Evolutionary conservation across 2,113 vertebrate species (phyloP), one percentile per base, ranked within the genome.

Genomic region (Addax nasomaculatus): DNA sequence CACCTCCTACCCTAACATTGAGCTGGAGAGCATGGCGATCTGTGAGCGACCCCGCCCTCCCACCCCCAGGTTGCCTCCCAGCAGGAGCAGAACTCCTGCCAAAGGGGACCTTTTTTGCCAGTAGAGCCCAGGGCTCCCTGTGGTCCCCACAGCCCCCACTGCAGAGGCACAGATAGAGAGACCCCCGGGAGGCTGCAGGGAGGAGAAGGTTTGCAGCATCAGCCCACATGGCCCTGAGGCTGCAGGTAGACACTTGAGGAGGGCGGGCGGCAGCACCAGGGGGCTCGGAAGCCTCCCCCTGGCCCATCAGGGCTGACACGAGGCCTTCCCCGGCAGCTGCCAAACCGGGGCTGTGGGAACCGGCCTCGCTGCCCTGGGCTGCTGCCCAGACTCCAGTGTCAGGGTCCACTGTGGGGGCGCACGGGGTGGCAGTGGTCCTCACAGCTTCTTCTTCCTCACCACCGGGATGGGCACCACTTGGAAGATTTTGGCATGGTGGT

Each of bases 381-480:
- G 97, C 96, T 88, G 43, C 79, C 33, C 4, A 36, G 30, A 51
- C 76, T 43, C 78, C 5, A 2, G 57, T 1, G 0, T 47, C 80
- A 64, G 7, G 51, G 90, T 33, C 84, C 70, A 57, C 84, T 2
- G 0, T 7, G 30, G 88, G 64, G 70, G 3, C 23, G 57, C 53
- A 90, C 90, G 4, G 23, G 53, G 85, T 33, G 55, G 47, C 9
- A 16, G 78, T 53, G 47, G 51, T 94, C 62, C 98, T 99, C 99
- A 99, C 98, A 99, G 98, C 97, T 99, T 99, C 99, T 98, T 99
- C 98, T 99, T 99, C 98, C 98, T 99, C 97, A 99, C 97, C 96
- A 99, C 99, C 23, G 99, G 99, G 85, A 99, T 94, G 45, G 99
- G 99, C 89, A 99, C 98, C 0, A 99, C 99, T 97, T 99, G 99